Base-by-base conservation (phyloP, 2,113 vertebrate species). In the Pampusana beccarii region DNA sequence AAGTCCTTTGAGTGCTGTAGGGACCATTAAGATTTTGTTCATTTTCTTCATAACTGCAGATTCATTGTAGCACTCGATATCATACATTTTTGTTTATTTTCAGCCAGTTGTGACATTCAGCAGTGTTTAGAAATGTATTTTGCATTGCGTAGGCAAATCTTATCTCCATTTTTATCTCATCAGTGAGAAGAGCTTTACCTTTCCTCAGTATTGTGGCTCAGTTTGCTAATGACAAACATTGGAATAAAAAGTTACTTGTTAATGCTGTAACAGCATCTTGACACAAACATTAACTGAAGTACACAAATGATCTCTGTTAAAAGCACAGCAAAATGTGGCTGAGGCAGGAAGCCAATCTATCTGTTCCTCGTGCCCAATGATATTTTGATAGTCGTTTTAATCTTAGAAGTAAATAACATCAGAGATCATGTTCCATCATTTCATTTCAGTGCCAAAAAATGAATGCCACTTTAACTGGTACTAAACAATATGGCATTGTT, bases 381-480 rank as follows among this genome's bases (percentile, higher is more conserved):
- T 93, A 79, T 92, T 97, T 94, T 95, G 69, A 88, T 96, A 92
- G 80, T 93, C 25, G 51, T 95, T 97, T 96, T 96, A 95, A 81
- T 97, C 54, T 91, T 86, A 90, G 73, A 90, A 82, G 80, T 96
- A 96, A 96, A 94, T 95, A 96, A 84, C 83, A 70, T 81, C 15
- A 7, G 86, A 46, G 20, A 60, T 87, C 69, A 20, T 67, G 77
- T 85, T 87, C 73, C 42, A 21, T 86, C 66, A 50, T 94, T 96
- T 92, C 29, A 70, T 78, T 92, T 61, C 51, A 31, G 86, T 69
- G 93, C 95, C 91, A 96, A 36, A 61, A 95, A 88, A 53, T 7
- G 50, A 90, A 51, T 15, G 61, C 44, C 48, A 26, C 71, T 94
- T 73, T 86, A 79, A 51, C 64, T 40, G 60, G 33, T 34, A 2